These are phyloP conservation scores for Leptopilina boulardi DNA, from an alignment of 1,140 invertebrate species.

Conservation along the genomic window DNA sequence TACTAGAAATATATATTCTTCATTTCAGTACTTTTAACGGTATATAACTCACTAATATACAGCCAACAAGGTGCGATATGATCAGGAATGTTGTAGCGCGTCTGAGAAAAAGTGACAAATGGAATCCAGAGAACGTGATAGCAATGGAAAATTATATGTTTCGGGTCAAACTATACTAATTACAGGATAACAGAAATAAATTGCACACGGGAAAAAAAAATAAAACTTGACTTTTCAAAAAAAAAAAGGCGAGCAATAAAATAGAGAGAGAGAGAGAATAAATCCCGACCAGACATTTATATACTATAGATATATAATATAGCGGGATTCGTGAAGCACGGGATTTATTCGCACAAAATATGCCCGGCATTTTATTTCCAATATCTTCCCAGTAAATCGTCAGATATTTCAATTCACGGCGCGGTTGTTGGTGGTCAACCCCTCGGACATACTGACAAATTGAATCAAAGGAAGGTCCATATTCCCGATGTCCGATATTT, in stretches of 20 bases:
- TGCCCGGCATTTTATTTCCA: slow-evolving; percentile 69
- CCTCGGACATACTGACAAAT: slow-evolving; percentile 54
- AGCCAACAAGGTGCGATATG: background rate
- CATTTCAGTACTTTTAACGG: too few relatives aligned
- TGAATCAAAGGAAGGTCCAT: slow-evolving; percentile 46
- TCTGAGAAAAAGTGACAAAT: slow-evolving; percentile 72
- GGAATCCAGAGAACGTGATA: slow-evolving; percentile 67
- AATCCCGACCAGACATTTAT: slow-evolving; percentile 38
- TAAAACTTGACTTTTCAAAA: slow-evolving; percentile 54
- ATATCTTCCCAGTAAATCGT: slow-evolving; percentile 59
- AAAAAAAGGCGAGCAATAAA: slow-evolving; percentile 41
- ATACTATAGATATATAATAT: slow-evolving; percentile 46
- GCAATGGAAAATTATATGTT: slow-evolving; percentile 65
- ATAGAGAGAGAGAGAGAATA: slow-evolving; percentile 27
- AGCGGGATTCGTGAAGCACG: slow-evolving; percentile 43
- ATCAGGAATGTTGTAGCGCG: slow-evolving; percentile 46
- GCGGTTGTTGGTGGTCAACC: slow-evolving; percentile 31
- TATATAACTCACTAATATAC: background rate
- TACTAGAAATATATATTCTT: too few relatives aligned
- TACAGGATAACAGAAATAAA: slow-evolving; percentile 70
- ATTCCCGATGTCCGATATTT: slow-evolving; percentile 45
- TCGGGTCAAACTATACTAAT: slow-evolving; percentile 69
- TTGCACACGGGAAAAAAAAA: slow-evolving; percentile 67
- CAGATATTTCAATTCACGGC: slow-evolving; percentile 63
- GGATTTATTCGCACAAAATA: slow-evolving; percentile 63